Evolutionary conservation across 2,113 vertebrate species (phyloP), one percentile per base, ranked within the genome.

Genomic region (Addax nasomaculatus): DNA sequence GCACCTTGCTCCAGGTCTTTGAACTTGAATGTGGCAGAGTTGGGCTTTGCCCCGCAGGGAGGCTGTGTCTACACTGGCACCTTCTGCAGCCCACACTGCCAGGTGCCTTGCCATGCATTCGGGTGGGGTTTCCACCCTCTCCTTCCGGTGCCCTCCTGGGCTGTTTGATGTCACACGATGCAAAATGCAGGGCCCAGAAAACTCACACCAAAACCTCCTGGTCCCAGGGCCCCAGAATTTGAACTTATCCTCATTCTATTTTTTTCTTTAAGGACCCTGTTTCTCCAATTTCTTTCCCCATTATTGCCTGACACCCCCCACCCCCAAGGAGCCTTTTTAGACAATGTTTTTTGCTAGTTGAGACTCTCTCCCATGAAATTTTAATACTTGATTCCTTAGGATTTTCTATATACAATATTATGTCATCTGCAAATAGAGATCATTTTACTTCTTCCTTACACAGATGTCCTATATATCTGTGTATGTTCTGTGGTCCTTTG

Each of bases 221-320:
- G 58, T 81, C 47, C 86, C 64, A 51, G 29, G 36, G 33, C 13
- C 67, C 86, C 73, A 39, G 29, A 45, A 33, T n/a, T 85, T 67
- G 47, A 90, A 70, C 25, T 47, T 93, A 73, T 27, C 53, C 79
- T 96, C 58, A 55, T 92, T 92, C 9, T 93, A 36, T 13, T 23
- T 36, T 79, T 70, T 83, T 89, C 29, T n/a, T 97, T 55, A 33
- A 93, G 23, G 36, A 19, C 62, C 36, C 4, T 25, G 36, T 60
- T 91, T 97, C 87, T 86, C 13, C 39, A 62, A 30, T 1, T 29
- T 43, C 9, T 27, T 27, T 17, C 33, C 30, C 17, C 76, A 57
- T 67, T 76, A 33, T 78, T 45, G 4, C n/a, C 19, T 30, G 6
- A 36, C 8, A 39, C 36, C 9, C 25, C 17, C 30, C 5, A 12